A percentile compares a stretch with the other conserved stretches of the same genome.
Conservation (phyloP, 1,140 invertebrate species). For the Sarcophaga bullata region DNA sequence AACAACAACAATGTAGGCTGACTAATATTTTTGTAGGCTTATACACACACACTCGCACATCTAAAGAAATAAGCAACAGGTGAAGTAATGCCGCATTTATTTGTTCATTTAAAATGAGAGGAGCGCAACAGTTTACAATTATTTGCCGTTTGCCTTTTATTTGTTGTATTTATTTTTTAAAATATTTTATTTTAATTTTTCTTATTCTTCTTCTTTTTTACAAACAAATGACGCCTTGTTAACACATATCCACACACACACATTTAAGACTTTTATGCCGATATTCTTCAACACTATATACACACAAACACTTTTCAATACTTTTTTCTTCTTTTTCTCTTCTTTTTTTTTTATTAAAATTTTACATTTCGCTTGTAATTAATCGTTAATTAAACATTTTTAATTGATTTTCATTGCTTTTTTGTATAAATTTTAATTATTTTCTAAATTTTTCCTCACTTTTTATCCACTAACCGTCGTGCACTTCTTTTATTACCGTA, state of each 20-base stretch:
- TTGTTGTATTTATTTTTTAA: not conserved
- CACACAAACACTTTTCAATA: not conserved
- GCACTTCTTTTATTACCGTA: constrained; percentile 28
- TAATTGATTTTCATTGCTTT: not conserved
- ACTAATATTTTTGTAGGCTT: not conserved
- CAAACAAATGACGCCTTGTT: not conserved
- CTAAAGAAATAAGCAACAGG: constrained; percentile 5
- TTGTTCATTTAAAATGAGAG: not conserved
- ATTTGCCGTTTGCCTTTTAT: not conserved
- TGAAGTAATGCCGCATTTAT: constrained; percentile 1
- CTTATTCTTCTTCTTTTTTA: too few species aligned
- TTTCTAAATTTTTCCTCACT: not conserved
- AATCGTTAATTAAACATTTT: not conserved
- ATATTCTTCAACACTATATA: too few species aligned
- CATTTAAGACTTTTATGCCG: too few species aligned
- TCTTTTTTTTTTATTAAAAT: not conserved
- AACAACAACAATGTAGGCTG: not conserved
- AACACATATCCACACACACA: not conserved
- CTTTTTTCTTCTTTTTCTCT: not conserved
- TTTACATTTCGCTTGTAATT: not conserved
- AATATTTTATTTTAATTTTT: not conserved
- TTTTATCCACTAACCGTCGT: not conserved
- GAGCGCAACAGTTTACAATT: not conserved
- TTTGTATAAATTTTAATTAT: not conserved
- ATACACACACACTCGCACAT: not conserved